These are phyloP conservation scores for Oxystoma pomonae DNA, from an alignment of 2,888 invertebrate genomes.

Conservation along the genomic window DNA sequence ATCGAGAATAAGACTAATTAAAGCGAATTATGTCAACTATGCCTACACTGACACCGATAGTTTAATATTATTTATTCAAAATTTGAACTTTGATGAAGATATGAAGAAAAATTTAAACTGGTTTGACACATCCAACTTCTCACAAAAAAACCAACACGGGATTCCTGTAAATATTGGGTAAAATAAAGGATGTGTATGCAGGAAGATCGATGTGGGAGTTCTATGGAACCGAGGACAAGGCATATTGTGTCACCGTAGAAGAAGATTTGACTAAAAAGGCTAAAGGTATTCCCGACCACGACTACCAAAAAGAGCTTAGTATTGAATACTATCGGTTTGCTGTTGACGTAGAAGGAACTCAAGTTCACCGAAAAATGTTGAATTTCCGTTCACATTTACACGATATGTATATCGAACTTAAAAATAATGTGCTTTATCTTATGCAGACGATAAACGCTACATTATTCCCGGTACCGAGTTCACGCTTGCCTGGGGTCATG, in stretches of 20 bases:
- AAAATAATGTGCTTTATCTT: no score
- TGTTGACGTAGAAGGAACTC: not conserved
- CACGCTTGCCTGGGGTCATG: no score
- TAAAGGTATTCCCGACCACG: constrained; percentile 7
- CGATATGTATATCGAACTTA: no score
- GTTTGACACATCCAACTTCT: constrained; percentile 18
- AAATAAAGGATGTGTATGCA: constrained; percentile 15
- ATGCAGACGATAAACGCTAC: no score
- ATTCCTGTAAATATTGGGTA: constrained; percentile 12
- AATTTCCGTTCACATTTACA: no score
- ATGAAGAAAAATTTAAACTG: no score
- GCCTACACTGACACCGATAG: constrained; percentile 9
- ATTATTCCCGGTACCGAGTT: no score
- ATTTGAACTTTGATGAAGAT: no score
- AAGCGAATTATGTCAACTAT: no score
- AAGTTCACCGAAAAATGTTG: not conserved
- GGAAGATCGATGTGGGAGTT: constrained; percentile 11
- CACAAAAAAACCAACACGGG: constrained; percentile 6
- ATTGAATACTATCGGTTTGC: not conserved
- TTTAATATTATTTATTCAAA: no score
- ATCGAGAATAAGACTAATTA: no score
- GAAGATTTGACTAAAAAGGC: no score
- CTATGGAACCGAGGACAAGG: constrained; percentile 14
- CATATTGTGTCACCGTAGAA: constrained; percentile 13
- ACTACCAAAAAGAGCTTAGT: constrained; percentile 2